These are phyloP conservation scores for Porphyrio hochstetteri DNA, from an alignment of 2,113 vertebrate genomes.

Conservation along the genomic window DNA sequence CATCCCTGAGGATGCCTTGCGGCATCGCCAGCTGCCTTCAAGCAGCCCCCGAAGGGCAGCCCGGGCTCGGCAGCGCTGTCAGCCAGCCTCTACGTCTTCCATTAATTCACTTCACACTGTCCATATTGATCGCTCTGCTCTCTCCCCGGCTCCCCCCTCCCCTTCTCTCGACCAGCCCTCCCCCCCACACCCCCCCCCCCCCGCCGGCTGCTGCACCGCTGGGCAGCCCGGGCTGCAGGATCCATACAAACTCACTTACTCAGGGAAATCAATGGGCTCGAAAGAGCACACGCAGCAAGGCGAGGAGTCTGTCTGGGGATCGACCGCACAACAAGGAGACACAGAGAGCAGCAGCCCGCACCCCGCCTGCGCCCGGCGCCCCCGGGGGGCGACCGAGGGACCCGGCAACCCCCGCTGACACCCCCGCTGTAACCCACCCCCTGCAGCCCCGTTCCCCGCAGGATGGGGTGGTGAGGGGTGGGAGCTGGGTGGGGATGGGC, in stretches of 20 bases:
- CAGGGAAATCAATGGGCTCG: constrained; percentile 71
- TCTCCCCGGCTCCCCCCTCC: background rate
- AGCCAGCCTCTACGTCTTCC: constrained; percentile 62
- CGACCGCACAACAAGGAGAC: constrained; percentile 56
- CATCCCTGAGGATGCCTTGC: background rate
- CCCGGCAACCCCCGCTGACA: background rate
- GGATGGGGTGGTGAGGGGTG: background rate
- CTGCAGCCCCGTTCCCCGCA: rapidly evolving
- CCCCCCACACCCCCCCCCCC: background rate
- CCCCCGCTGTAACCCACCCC: background rate
- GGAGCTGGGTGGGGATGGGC: rapidly evolving
- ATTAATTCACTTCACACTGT: constrained; percentile 77
- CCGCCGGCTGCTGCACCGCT: constrained; percentile 54
- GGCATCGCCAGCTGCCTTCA: constrained; percentile 29
- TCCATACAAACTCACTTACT: constrained; percentile 78
- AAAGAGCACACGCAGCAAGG: constrained; percentile 68
- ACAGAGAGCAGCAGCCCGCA: constrained; percentile 23
- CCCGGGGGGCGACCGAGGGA: background rate
- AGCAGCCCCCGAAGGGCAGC: constrained; percentile 58
- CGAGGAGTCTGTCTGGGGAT: constrained; percentile 70
- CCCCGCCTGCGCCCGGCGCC: background rate
- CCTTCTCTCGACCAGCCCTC: background rate
- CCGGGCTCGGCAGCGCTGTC: constrained; percentile 52
- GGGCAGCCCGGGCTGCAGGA: constrained; percentile 57
- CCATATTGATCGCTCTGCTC: constrained; percentile 62